These are phyloP conservation scores for Acanthurus tractus DNA, from an alignment of 2,797 vertebrate species.

Conservation along the genomic window DNA sequence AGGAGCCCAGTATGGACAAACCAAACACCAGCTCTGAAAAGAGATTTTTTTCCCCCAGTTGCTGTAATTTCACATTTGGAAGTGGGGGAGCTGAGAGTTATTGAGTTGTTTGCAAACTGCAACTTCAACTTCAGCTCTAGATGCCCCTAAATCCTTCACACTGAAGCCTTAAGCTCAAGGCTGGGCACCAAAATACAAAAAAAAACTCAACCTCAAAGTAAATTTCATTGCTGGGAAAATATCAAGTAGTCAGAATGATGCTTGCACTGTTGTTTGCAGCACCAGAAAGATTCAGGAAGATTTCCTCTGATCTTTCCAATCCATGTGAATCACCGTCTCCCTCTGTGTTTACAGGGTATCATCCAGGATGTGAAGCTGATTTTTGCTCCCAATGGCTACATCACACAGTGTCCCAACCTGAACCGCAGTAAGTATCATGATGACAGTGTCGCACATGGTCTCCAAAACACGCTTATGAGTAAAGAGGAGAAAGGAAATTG, in stretches of 20 bases:
- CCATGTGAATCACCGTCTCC: background rate
- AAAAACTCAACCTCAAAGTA: too few species aligned
- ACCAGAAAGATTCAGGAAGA: background rate
- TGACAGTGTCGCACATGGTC: background rate
- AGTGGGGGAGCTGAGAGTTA: too few species aligned
- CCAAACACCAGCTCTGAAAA: too few species aligned
- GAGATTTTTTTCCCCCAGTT: too few species aligned
- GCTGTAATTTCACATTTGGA: too few species aligned
- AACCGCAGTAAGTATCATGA: constrained; percentile 95
- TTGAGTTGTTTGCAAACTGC: too few species aligned
- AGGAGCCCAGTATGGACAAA: too few species aligned
- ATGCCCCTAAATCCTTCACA: too few species aligned
- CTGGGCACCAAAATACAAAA: too few species aligned
- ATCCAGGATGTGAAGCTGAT: constrained; percentile 95
- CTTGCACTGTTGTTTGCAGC: too few species aligned
- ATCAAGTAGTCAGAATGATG: background rate
- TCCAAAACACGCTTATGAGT: background rate
- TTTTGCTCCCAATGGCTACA: constrained; percentile 94
- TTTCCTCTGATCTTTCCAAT: background rate
- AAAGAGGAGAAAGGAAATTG: background rate
- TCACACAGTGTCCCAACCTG: constrained; percentile 94
- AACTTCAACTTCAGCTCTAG: too few species aligned
- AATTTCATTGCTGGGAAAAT: background rate
- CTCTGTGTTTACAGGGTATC: constrained; percentile 86
- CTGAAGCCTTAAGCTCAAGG: too few species aligned